A percentile compares a stretch with the other conserved stretches of the same genome.
Evolutionary conservation across 2,797 vertebrate genomes (phyloP).

Genomic region (Tamandua tetradactyla): DNA sequence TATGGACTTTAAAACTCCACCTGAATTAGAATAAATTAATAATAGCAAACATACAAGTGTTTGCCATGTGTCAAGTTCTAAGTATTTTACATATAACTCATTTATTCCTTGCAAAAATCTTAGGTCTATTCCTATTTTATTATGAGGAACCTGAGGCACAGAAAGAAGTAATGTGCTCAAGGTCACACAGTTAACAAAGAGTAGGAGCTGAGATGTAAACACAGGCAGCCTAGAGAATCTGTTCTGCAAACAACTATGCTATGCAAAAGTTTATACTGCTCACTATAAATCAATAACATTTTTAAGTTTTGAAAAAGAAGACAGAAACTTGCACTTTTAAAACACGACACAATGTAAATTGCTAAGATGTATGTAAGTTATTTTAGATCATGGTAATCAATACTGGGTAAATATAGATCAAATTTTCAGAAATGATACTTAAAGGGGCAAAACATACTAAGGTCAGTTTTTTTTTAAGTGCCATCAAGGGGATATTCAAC

Average conservation of each 20-base stretch:
- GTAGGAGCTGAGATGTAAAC: not conserved
- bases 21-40: conserved; percentile 32
- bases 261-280: not conserved
- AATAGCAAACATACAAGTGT: conserved; percentile 26
- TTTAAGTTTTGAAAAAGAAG: not conserved
- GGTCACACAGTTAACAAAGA: not conserved
- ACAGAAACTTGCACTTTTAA: not conserved
- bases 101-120: conserved; percentile 19
- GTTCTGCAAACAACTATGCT: not conserved
- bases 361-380: conserved; percentile 6
- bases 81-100: not conserved
- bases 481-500: conserved; percentile 1
- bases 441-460: not conserved
- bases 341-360: conserved; percentile 11
- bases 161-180: conserved; percentile 25
- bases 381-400: conserved; percentile 28
- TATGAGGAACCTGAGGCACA: not conserved
- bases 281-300: not conserved
- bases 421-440: conserved; percentile 42
- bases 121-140: not conserved
- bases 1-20: not conserved
- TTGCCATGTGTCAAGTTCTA: not conserved
- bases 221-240: not conserved
- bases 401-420: not conserved
- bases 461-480: not conserved